These are phyloP conservation scores for Chromoteleia sp. DNA, from an alignment of 2,888 invertebrate species.

Conservation along the genomic window DNA sequence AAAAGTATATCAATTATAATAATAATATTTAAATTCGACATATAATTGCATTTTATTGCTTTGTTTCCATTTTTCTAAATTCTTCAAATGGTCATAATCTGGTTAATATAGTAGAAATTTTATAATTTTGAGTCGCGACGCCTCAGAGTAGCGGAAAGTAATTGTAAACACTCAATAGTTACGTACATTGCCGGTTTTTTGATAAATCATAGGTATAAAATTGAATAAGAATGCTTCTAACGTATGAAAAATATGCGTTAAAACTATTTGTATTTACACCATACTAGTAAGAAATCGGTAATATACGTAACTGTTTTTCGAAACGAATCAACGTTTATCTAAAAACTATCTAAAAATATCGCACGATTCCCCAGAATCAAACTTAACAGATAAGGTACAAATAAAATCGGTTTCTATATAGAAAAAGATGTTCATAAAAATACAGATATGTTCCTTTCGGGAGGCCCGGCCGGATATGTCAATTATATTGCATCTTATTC, in stretches of 20 bases:
- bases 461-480: slow-evolving; percentile 64
- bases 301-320: slow-evolving; percentile 25
- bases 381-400: slow-evolving; percentile 63
- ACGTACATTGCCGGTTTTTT: slow-evolving; percentile 38
- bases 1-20: not conserved
- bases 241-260: slow-evolving; percentile 60
- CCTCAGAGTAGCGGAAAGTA: slow-evolving; percentile 27
- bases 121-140: slow-evolving; percentile 26
- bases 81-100: not conserved
- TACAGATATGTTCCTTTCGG: slow-evolving; percentile 79
- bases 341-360: slow-evolving; percentile 72
- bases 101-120: slow-evolving; percentile 23
- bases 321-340: slow-evolving; percentile 61
- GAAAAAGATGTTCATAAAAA: slow-evolving; percentile 80
- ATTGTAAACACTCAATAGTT: slow-evolving; percentile 19
- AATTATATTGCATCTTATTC: slow-evolving; percentile 59
- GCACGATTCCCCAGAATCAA: slow-evolving; percentile 70
- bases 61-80: slow-evolving; percentile 31
- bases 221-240: slow-evolving; percentile 34
- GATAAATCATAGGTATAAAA: slow-evolving; percentile 34
- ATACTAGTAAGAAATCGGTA: slow-evolving; percentile 39
- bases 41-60: slow-evolving; percentile 45
- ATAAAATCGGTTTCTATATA: slow-evolving; percentile 73
- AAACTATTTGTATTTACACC: slow-evolving; percentile 68
- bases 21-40: not conserved